Evolutionary conservation across 2,888 invertebrate genomes (phyloP), one percentile per base, ranked within the genome.

Genomic region (Brachyopa scutellaris): DNA sequence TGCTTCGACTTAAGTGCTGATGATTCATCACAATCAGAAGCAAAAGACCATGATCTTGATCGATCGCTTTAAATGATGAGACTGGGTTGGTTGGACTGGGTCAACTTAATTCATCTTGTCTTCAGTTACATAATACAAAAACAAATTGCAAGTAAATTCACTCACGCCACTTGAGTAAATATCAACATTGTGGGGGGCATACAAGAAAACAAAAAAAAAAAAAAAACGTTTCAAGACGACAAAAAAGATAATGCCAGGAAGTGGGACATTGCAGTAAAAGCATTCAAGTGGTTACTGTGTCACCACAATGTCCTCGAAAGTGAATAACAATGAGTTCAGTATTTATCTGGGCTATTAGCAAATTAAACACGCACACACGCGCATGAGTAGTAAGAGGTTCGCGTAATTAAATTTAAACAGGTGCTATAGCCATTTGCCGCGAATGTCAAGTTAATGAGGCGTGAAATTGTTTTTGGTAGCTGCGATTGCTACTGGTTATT

Each of bases 91-190:
- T 8, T 49, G 53, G 53, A 70, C 51, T 72, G 51, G 70, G 70
- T 72, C 70, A 73, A 73, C 62, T n/a, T 11, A 61, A 57, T 17
- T 21, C 62, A 72, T 53, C 66, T 51, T 53, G 42, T 53, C 66
- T 42, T 53, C 38, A 19, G 62, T 53, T 45, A 26, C 33, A 62
- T 62, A 61, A 51, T 17, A 21, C 21, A 61, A 53, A 11, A 61
- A 51, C 40, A 19, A 45, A 61, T 26, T 36, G 21, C n/a, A 26
- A 45, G 26, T 36, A 11, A 36, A 40, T 47, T 26, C 11, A 38
- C 31, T 36, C 19, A 21, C 3, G 26, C 15, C 33, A 53, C 62
- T 72, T 73, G 45, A 73, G 72, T 36, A n/a, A 33, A 36, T 62
- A 36, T 62, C 51, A 72, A 73, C 62, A 33, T 33, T 40, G 45